phyloP scores from a whole-genome alignment of 2,797 vertebrate species.

The Rhinogobio ventralis region DNA sequence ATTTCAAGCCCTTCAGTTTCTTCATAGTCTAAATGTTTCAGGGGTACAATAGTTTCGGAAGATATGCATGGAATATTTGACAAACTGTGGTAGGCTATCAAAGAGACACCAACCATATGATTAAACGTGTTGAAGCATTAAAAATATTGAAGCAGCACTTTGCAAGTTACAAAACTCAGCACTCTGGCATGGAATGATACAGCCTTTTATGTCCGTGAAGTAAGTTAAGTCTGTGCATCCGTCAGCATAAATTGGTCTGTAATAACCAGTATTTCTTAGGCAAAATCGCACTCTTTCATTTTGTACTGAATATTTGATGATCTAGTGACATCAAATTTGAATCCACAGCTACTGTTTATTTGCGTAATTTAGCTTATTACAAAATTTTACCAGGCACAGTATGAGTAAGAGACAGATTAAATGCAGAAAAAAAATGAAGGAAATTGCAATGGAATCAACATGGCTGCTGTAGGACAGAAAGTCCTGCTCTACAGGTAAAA shows the following conservation, averaged over 20 bases:
- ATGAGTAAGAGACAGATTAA: background rate
- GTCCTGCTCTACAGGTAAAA: background rate
- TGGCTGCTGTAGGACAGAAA: background rate
- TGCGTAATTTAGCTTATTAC: background rate
- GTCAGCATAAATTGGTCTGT: conserved; percentile 47
- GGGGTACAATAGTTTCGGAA: background rate
- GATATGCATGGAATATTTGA: conserved; percentile 38
- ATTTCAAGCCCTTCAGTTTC: background rate
- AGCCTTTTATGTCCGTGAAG: conserved; percentile 44
- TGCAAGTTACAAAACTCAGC: conserved; percentile 48
- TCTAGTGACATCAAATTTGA: conserved; percentile 6
- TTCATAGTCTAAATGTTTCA: background rate
- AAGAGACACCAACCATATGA: conserved; percentile 53
- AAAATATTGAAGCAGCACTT: conserved; percentile 55
- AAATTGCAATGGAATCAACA: background rate
- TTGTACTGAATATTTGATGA: conserved; percentile 55
- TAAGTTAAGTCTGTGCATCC: conserved; percentile 39
- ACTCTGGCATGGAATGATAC: conserved; percentile 48
- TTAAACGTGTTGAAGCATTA: conserved; percentile 66
- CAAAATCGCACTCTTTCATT: conserved; percentile 32
- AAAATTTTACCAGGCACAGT: background rate
- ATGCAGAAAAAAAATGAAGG: background rate
- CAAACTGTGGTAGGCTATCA: conserved; percentile 18
- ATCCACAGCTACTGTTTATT: conserved; percentile 20
- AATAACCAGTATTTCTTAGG: conserved; percentile 27